Base-by-base conservation (phyloP, 2,888 invertebrate species). In the Lissonota sp. region DNA sequence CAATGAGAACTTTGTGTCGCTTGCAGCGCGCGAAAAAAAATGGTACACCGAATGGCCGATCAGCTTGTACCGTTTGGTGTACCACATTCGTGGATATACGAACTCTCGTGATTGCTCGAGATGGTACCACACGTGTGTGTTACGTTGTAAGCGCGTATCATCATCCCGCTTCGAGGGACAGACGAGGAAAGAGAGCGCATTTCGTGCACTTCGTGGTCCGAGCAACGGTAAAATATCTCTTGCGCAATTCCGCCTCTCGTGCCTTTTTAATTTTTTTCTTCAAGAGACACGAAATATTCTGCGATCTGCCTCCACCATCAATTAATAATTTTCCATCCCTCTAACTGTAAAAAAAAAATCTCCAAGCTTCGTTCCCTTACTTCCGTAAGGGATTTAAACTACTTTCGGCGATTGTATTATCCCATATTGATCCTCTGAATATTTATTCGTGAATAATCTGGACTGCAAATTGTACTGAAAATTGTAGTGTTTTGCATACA, bases 1-100 rank as follows among this genome's bases (percentile, higher is more conserved):
- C 26, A 26, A 26, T 3, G 3, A 26, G 26, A 26, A 26, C 26
- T 26, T 26, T 1, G 26, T 3, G 26, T 26, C 26, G 3, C 26
- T 26, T 1, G 26, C 26, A 26, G 3, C 3, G 26, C 39, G 58
- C 62, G 64, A 62, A 62, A 74, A 55, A 71, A 83, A 71, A 60
- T 70, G 60, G 46, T 62, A 37, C 8, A 10, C 10, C 16, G 58
- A 77, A 82, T 84, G 74, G 83, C 66, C 66, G 42, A 67, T 64
- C 58, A 69, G 75, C 77, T 80, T 80, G 83, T 86, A 86, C 86
- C 86, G 86, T 86, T 86, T 81, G 66, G 70, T 81, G 86, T 86
- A 86, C 85, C 84, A 86, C 84, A 86, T 86, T 84, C 79, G 78
- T 79, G 64, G 49, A 40, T 37, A 10, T 39, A 7, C 39, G 5